Evolutionary conservation across 2,113 vertebrate species (phyloP).

Genomic region (Cyanistes caeruleus): DNA sequence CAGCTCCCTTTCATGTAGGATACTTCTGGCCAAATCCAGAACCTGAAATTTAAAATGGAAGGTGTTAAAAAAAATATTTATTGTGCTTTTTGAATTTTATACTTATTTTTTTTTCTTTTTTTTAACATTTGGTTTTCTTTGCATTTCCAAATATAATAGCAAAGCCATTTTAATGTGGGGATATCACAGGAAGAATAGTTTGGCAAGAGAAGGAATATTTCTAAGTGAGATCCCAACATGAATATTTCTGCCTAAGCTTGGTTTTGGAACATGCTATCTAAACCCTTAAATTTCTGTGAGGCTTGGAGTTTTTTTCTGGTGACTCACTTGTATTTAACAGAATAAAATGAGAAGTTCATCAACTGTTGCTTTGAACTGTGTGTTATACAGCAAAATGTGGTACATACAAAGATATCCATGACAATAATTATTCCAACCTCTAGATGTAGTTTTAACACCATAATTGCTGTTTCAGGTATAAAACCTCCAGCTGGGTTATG

Average conservation of each 20-base stretch:
- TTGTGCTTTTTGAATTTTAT: background rate
- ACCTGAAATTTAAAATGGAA: background rate
- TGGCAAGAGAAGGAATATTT: conserved; percentile 63
- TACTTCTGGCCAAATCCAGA: background rate
- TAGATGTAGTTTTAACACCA: conserved; percentile 65
- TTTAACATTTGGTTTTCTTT: conserved; percentile 5
- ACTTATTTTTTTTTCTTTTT: background rate
- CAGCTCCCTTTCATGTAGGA: background rate
- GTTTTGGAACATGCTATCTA: conserved; percentile 60
- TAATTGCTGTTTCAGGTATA: conserved; percentile 33
- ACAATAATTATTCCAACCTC: conserved; percentile 47
- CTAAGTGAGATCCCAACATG: conserved; percentile 62
- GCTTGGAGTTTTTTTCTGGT: conserved; percentile 62
- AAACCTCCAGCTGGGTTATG: background rate
- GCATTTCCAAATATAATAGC: conserved; percentile 44
- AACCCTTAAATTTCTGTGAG: conserved; percentile 62
- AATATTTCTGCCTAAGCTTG: conserved; percentile 64
- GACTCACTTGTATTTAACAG: conserved; percentile 56
- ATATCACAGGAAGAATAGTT: conserved; percentile 63
- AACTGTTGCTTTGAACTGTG: background rate
- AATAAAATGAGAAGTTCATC: conserved; percentile 13
- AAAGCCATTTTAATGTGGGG: conserved; percentile 46
- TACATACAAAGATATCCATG: background rate
- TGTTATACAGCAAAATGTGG: background rate
- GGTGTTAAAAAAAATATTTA: background rate